These are phyloP conservation scores for Halocynthia roretzi DNA, from an alignment of 23 tunicate genomes.

Conservation along the genomic window DNA sequence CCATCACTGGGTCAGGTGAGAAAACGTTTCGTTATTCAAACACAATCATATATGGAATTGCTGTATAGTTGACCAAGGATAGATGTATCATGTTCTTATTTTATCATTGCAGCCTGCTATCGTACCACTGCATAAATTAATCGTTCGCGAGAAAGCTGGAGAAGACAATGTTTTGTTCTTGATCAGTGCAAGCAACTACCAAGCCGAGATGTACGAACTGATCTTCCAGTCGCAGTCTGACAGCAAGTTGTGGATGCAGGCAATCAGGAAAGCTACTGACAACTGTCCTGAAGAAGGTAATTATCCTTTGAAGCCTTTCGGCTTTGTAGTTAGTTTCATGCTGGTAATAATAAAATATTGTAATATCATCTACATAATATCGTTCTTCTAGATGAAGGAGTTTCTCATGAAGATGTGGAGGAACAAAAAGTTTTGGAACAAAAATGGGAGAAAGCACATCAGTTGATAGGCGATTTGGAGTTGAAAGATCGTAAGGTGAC, in stretches of 20 bases:
- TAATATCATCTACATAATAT: not conserved
- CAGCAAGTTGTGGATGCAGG: conserved; percentile 58
- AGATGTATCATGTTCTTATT: not conserved
- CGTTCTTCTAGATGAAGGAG: conserved; percentile 54
- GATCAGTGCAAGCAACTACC: conserved; percentile 47
- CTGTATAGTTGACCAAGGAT: not conserved
- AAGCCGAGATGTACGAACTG: conserved; percentile 59
- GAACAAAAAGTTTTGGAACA: conserved; percentile 49
- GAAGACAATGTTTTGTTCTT: conserved; percentile 61
- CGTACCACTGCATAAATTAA: conserved; percentile 66
- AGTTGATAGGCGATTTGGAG: conserved; percentile 47
- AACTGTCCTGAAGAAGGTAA: conserved; percentile 83
- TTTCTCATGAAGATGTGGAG: conserved; percentile 59
- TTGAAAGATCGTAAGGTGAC: conserved; percentile 48
- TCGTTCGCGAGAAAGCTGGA: conserved; percentile 81
- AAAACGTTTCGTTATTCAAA: not conserved
- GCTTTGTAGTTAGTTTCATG: not conserved
- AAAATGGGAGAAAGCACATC: conserved; percentile 37
- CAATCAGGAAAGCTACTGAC: conserved; percentile 43
- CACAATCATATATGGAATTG: not conserved
- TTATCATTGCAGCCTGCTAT: conserved; percentile 51
- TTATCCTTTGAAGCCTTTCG: not conserved
- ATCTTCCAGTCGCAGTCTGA: conserved; percentile 28
- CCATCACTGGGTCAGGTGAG: conserved; percentile 63
- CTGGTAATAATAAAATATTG: not conserved